phyloP scores from a whole-genome alignment of 2,113 vertebrate species.

The Trogon melanurus region DNA sequence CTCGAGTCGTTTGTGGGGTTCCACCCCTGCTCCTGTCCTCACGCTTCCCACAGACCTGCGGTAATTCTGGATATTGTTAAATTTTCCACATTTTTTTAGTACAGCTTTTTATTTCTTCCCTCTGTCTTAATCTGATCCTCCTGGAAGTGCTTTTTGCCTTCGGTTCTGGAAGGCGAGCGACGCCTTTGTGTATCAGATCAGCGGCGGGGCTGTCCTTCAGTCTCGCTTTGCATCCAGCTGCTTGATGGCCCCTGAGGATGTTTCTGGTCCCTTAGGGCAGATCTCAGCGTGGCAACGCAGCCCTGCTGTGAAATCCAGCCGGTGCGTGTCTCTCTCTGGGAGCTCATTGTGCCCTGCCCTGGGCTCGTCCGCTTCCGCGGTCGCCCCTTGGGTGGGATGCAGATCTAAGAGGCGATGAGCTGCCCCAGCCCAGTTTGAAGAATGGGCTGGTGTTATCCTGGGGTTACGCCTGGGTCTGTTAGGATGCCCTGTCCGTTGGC shows the following conservation, averaged over 20 bases:
- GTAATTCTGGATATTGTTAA: conserved; percentile 10
- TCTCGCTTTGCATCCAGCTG: not conserved
- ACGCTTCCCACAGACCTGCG: not conserved
- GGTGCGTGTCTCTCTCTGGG: not conserved
- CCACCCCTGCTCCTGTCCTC: not conserved
- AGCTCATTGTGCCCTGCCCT: accelerated
- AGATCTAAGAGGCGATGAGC: not conserved
- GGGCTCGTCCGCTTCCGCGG: not conserved
- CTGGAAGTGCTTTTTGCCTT: conserved; percentile 26
- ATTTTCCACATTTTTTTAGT: conserved; percentile 6
- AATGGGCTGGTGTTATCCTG: not conserved
- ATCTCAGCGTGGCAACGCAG: not conserved
- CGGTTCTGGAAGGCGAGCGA: not conserved
- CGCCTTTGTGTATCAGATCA: conserved; percentile 32
- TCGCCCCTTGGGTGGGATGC: not conserved
- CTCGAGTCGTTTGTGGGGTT: not conserved
- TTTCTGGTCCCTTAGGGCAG: not conserved
- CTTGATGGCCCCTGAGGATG: conserved; percentile 25
- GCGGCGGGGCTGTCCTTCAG: conserved; percentile 27
- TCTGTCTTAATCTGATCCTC: conserved; percentile 16
- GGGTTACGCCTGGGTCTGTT: not conserved
- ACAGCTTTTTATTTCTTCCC: not conserved
- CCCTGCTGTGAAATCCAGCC: not conserved
- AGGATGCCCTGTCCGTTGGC: accelerated
- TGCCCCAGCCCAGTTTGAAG: not conserved